Percentiles rank a stretch among this genome's conserved stretches.
phyloP scores from a whole-genome alignment of 2,797 vertebrate genomes.

The Oryzias sinensis region DNA sequence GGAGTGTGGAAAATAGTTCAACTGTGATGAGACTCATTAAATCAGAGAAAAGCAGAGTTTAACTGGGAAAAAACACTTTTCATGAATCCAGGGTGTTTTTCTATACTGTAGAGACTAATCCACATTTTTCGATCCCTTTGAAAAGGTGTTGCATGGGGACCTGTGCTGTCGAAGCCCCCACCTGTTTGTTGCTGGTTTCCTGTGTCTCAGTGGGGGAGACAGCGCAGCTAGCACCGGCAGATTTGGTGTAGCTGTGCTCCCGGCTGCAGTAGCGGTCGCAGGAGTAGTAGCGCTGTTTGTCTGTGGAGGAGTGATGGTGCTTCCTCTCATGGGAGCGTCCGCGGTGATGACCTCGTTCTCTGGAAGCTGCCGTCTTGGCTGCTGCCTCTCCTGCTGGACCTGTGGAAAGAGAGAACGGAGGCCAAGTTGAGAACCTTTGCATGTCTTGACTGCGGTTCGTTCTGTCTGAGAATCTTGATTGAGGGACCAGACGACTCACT shows the following conservation, averaged over 20 bases:
- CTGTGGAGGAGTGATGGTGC: conserved; percentile 86
- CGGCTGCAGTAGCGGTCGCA: conserved; percentile 92
- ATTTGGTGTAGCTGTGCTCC: conserved; percentile 85
- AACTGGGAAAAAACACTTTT: too few species aligned
- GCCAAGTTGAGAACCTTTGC: too few species aligned
- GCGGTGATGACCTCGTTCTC: conserved; percentile 82
- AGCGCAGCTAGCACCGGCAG: conserved; percentile 84
- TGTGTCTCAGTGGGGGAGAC: conserved; percentile 83
- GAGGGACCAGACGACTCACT: too few species aligned
- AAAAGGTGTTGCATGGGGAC: too few species aligned
- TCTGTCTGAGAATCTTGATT: too few species aligned
- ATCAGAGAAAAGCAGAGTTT: too few species aligned
- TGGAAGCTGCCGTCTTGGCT: conserved; percentile 64
- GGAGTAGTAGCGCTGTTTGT: conserved; percentile 96
- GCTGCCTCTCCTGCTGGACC: conserved; percentile 31
- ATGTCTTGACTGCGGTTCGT: too few species aligned
- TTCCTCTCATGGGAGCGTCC: conserved; percentile 93
- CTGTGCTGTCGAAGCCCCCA: conserved; percentile 61
- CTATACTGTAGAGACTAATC: too few species aligned
- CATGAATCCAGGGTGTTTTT: too few species aligned
- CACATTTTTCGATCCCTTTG: too few species aligned
- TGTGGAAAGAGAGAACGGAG: conserved; percentile 12
- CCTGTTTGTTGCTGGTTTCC: conserved; percentile 87
- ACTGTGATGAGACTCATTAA: too few species aligned
- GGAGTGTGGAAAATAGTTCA: too few species aligned